Evolutionary conservation across 2,113 vertebrate genomes (phyloP).

Genomic region (Erpornis zantholeuca): DNA sequence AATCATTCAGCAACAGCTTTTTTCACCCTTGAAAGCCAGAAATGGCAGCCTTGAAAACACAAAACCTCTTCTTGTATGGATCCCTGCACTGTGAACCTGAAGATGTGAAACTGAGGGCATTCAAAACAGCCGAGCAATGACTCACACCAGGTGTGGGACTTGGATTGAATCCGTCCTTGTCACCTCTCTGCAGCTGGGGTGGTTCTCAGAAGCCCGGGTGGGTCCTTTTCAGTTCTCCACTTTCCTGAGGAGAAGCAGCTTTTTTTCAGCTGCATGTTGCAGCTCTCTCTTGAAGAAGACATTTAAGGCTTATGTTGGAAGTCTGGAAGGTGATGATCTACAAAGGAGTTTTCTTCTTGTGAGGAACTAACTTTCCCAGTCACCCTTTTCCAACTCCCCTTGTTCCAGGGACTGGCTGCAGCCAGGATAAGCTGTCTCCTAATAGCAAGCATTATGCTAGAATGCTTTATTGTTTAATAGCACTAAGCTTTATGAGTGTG

Average conservation of each 20-base stretch:
- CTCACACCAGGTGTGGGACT: fast-evolving
- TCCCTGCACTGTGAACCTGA: not conserved
- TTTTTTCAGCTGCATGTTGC: not conserved
- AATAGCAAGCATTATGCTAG: not conserved
- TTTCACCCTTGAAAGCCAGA: not conserved
- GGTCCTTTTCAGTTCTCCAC: not conserved
- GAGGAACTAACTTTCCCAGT: not conserved
- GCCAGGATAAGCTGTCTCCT: not conserved
- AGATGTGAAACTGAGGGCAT: not conserved
- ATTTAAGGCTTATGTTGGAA: not conserved
- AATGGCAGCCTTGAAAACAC: not conserved
- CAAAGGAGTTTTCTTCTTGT: not conserved
- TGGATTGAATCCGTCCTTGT: fast-evolving
- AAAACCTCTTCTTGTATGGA: not conserved
- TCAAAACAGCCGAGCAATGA: not conserved
- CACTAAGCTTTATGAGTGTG: not conserved
- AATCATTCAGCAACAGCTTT: not conserved
- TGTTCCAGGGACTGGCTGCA: not conserved
- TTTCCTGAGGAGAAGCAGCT: not conserved
- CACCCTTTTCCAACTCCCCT: not conserved
- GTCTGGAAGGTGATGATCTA: not conserved
- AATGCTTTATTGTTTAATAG: not conserved
- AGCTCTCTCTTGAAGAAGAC: not conserved
- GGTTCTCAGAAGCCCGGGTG: not conserved
- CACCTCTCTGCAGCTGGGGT: not conserved